Conservation (phyloP, 2,888 invertebrate genomes). For the Oscheius myriophilus region DNA sequence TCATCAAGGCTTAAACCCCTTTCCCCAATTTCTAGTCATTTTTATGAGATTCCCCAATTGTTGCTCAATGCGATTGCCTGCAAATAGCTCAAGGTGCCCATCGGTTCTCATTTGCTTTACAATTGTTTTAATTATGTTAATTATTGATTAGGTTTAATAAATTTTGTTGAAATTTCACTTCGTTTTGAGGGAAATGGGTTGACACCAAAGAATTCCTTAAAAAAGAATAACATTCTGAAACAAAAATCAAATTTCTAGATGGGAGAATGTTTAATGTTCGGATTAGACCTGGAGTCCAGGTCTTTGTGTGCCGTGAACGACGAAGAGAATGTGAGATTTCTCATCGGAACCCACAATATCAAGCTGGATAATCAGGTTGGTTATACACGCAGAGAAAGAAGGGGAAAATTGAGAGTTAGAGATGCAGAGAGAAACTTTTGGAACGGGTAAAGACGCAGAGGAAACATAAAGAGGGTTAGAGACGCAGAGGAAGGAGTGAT, state of each 20-base stretch:
- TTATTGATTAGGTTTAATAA: not conserved
- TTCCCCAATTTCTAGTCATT: not conserved
- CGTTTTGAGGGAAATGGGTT: not conserved
- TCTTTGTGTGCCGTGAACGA: conserved; percentile 45
- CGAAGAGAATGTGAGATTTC: conserved; percentile 85
- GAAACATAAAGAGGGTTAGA: too few species aligned
- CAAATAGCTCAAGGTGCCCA: not conserved
- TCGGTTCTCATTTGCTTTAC: not conserved
- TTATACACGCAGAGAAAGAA: not conserved
- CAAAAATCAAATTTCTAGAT: conserved; percentile 15
- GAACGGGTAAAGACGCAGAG: too few species aligned
- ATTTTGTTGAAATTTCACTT: not conserved
- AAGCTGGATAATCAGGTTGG: conserved; percentile 84
- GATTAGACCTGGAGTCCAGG: conserved; percentile 56
- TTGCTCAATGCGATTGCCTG: not conserved
- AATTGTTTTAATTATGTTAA: not conserved
- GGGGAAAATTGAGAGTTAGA: not conserved
- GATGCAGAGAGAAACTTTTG: not conserved
- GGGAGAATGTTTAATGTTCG: conserved; percentile 58
- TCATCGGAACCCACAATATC: conserved; percentile 94
- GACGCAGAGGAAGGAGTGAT: too few species aligned
- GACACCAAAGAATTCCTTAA: not conserved
- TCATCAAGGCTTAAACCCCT: not conserved
- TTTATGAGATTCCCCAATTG: not conserved
- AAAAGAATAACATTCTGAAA: too few species aligned